Base-by-base conservation (phyloP, 2,888 invertebrate species). In the Drosophila mayaguana region DNA sequence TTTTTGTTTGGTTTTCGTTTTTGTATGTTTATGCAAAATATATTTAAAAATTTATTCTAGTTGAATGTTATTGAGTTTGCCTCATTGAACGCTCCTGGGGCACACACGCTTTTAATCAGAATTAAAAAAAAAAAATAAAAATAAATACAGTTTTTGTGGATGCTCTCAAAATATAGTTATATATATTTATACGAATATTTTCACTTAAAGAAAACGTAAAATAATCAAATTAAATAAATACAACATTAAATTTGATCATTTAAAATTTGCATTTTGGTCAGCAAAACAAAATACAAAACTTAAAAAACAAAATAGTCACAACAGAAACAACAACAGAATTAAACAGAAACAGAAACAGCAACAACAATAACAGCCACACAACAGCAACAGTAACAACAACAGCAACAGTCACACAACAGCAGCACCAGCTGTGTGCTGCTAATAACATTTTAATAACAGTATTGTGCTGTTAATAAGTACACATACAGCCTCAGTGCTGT, bases 11-110 rank as follows among this genome's bases (percentile, higher is more conserved):
- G 80, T 80, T 80, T 71, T 64, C 59, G 72, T 50, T 76, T 78
- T 72, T 59, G 86, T 81, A 70, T 72, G 83, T 81, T 75, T 80
- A 63, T 67, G 61, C 63, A 54, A 55, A 66, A 81, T 74, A 69
- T 72, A 63, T 72, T 62, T 60, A 67, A 67, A 67, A 65, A 73
- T 74, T 74, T 80, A 82, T 82, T 68, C 78, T 85, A 82, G 83
- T 83, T 86, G 84, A 87, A 88, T 84, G 84, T 88, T 88, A 84
- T 84, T 84, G 84, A 84, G 84, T 84, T 84, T 84, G 84, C 87
- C 84, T 84, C 84, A 84, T 83, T 80, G 89, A 84, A 84, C 84
- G 84, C 84, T 84, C 89, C 87, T 88, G 87, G 89, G 84, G 84
- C 82, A 86, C 84, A 81, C 81, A 81, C 84, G 84, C 89, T 84